Evolutionary conservation across 2,113 vertebrate species (phyloP).

Genomic region (Dromas ardeola): DNA sequence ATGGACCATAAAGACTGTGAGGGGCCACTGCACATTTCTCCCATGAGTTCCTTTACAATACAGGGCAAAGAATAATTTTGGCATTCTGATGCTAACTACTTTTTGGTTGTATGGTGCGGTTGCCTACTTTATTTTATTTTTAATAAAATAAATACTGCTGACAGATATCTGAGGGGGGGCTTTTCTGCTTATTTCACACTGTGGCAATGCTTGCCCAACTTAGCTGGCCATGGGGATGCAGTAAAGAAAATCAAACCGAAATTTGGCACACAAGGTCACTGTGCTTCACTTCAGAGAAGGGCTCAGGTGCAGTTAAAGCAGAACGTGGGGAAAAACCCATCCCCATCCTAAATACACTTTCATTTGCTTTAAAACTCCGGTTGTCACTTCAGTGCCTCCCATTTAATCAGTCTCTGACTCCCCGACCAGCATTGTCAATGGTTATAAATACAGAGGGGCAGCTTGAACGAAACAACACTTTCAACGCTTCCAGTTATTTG

Average conservation of each 20-base stretch:
- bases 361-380: background rate
- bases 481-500: background rate
- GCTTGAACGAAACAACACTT: accelerated
- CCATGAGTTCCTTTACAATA: background rate
- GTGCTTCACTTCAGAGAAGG: background rate
- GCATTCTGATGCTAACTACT: background rate
- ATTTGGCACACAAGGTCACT: background rate
- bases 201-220: background rate
- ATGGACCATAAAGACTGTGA: background rate
- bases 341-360: background rate
- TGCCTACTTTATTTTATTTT: background rate
- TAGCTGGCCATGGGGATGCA: background rate
- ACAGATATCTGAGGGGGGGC: background rate
- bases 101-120: background rate
- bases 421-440: background rate
- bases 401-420: background rate
- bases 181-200: background rate
- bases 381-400: background rate
- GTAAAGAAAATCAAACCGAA: background rate
- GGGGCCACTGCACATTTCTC: background rate
- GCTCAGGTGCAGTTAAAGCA: background rate
- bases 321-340: background rate
- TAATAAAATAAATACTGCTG: background rate
- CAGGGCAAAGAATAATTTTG: background rate
- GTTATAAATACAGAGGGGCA: slow-evolving; percentile 12